Percentiles rank a stretch among this genome's conserved stretches.
Evolutionary conservation across 2,113 vertebrate genomes (phyloP).

Genomic region (Myiozetetes cayanensis): DNA sequence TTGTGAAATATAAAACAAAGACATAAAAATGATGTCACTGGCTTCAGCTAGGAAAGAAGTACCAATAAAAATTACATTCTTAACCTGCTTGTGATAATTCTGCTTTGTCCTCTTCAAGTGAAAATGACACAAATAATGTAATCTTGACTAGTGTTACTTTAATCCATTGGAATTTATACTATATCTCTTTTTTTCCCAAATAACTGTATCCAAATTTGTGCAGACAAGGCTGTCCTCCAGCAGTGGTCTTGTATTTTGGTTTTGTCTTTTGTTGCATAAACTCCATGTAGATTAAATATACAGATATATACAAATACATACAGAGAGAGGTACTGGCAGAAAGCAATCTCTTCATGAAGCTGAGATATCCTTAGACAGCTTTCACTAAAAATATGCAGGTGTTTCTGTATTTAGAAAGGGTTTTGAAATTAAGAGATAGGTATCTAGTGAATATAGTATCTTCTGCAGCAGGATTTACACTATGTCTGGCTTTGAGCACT

Average conservation of each 20-base stretch:
- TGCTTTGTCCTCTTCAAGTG: neutral
- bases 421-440: neutral
- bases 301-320: neutral
- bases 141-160: neutral
- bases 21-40: neutral
- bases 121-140: neutral
- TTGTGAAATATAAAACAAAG: neutral
- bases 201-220: neutral
- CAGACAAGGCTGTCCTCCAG: neutral
- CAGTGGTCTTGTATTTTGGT: neutral
- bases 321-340: neutral
- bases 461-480: neutral
- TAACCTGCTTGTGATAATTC: neutral
- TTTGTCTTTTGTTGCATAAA: neutral
- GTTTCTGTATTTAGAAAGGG: neutral
- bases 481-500: neutral
- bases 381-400: neutral
- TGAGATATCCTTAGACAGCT: neutral
- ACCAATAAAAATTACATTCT: neutral
- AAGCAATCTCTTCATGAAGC: neutral
- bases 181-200: neutral
- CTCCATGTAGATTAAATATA: neutral
- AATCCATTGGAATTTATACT: neutral
- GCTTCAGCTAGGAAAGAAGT: neutral
- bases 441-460: neutral